Percentiles rank a stretch among this genome's conserved stretches.
Conservation (phyloP, 2,113 vertebrate species). For the Globicephala melas region DNA sequence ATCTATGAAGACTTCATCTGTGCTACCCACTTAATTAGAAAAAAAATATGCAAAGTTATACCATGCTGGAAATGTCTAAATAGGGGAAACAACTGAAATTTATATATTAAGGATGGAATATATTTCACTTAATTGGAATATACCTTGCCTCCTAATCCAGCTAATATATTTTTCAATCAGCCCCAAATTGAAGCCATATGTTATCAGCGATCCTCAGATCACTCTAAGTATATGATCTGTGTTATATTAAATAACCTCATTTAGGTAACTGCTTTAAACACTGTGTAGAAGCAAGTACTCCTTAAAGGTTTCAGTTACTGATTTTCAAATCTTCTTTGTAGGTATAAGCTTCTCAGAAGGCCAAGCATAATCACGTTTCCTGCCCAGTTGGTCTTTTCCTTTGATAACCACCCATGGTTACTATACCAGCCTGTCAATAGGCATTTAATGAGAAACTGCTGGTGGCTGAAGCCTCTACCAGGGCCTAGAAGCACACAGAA, state of each 20-base stretch:
- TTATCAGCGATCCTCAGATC: conserved; percentile 33
- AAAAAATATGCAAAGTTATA: conserved; percentile 49
- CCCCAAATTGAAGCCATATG: conserved; percentile 33
- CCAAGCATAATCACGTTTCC: background rate
- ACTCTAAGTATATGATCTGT: conserved; percentile 45
- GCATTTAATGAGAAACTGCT: conserved; percentile 22
- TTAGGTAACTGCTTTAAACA: conserved; percentile 38
- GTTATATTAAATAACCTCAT: conserved; percentile 56
- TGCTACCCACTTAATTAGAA: conserved; percentile 70
- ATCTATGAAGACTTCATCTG: conserved; percentile 44
- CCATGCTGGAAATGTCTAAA: conserved; percentile 35
- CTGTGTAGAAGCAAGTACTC: conserved; percentile 20
- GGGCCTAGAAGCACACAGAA: background rate
- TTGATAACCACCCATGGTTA: conserved; percentile 23
- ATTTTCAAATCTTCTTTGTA: conserved; percentile 69
- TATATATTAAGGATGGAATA: conserved; percentile 35
- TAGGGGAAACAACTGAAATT: background rate
- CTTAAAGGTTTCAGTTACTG: conserved; percentile 61
- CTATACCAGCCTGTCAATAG: background rate
- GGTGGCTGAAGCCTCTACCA: background rate
- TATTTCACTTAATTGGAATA: conserved; percentile 27
- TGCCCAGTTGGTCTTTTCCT: conserved; percentile 42
- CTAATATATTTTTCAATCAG: background rate
- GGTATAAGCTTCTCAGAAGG: conserved; percentile 53
- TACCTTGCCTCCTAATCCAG: background rate